Evolutionary conservation across 2,797 vertebrate genomes (phyloP).

Genomic region (Eurystomus glaucurus): DNA sequence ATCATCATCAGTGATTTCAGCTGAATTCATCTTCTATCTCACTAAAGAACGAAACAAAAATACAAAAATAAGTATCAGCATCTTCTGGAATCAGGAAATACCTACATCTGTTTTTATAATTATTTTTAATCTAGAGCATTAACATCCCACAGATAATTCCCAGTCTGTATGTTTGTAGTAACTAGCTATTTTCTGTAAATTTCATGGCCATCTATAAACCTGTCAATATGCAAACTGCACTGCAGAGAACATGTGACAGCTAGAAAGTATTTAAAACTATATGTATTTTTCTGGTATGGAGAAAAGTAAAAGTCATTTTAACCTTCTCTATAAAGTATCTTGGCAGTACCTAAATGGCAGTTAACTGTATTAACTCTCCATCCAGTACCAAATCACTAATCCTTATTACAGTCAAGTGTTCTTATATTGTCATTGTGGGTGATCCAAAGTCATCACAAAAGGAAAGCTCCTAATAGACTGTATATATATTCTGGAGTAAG

Average conservation of each 20-base stretch:
- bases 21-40: constrained; percentile 86
- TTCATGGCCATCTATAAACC: background rate
- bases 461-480: background rate
- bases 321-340: background rate
- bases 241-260: background rate
- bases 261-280: background rate
- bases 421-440: background rate
- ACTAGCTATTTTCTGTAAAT: background rate
- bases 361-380: background rate
- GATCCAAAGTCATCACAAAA: background rate
- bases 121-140: background rate
- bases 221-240: background rate
- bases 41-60: constrained; percentile 77
- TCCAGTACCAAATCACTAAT: background rate
- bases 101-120: background rate
- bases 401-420: background rate
- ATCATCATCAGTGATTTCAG: constrained; percentile 84
- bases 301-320: background rate
- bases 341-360: background rate
- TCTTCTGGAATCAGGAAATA: background rate
- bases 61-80: background rate
- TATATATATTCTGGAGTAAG: background rate
- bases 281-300: background rate
- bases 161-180: background rate
- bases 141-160: background rate